These are phyloP conservation scores for Heliconius hortense DNA, from an alignment of 2,888 invertebrate species.

Conservation along the genomic window DNA sequence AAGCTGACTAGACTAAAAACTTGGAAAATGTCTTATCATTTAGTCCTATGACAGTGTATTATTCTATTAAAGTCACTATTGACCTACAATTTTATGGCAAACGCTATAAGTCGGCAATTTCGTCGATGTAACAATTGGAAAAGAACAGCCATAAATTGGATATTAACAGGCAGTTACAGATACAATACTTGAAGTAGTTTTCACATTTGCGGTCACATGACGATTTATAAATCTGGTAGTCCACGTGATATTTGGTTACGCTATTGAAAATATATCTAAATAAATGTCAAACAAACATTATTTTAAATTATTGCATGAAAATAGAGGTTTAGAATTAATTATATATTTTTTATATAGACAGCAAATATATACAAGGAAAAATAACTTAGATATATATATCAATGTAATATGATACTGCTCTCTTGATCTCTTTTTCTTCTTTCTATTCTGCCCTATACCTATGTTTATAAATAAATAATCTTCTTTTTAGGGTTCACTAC, in stretches of 20 bases:
- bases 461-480: too few relatives aligned
- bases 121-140: slow-evolving; percentile 8
- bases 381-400: too few relatives aligned
- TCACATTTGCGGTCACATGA: slow-evolving; percentile 15
- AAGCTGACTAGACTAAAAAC: background rate
- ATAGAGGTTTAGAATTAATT: too few relatives aligned
- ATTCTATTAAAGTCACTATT: background rate
- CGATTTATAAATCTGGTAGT: background rate
- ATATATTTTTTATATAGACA: too few relatives aligned
- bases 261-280: background rate
- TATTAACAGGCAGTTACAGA: slow-evolving; percentile 32
- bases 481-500: too few relatives aligned
- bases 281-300: too few relatives aligned
- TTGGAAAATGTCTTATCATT: background rate
- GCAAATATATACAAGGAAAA: too few relatives aligned
- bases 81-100: slow-evolving; percentile 8
- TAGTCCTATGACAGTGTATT: background rate
- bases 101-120: slow-evolving; percentile 5
- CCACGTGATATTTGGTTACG: background rate
- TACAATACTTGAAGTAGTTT: slow-evolving; percentile 27
- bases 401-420: too few relatives aligned
- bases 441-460: too few relatives aligned
- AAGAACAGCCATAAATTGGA: slow-evolving; percentile 30
- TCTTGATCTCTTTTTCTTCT: too few relatives aligned
- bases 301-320: too few relatives aligned